Evolutionary conservation across 2,888 invertebrate genomes (phyloP).

Genomic region (Gerris lacustris): DNA sequence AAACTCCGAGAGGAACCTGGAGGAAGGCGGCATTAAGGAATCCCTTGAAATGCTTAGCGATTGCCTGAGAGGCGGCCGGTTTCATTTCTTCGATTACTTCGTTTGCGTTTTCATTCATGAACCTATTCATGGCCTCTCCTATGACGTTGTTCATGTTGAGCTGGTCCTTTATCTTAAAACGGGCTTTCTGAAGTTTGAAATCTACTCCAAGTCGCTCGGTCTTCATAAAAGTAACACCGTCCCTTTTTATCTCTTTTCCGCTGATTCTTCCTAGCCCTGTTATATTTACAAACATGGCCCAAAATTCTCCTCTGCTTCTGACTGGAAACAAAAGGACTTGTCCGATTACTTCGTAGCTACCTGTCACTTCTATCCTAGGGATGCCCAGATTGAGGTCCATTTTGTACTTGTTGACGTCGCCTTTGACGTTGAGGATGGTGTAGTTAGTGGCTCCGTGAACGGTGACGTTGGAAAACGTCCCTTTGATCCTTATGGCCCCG

Average conservation of each 20-base stretch:
- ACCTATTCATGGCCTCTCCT: constrained; percentile 71
- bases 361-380: constrained; percentile 60
- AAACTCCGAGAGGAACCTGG: constrained; percentile 55
- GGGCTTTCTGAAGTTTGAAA: constrained; percentile 55
- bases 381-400: constrained; percentile 36
- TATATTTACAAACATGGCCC: constrained; percentile 67
- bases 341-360: constrained; percentile 63
- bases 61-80: constrained; percentile 58
- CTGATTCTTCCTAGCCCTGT: constrained; percentile 57
- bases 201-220: constrained; percentile 54
- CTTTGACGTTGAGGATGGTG: constrained; percentile 54
- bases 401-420: constrained; percentile 31
- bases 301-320: constrained; percentile 64
- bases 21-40: constrained; percentile 61
- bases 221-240: constrained; percentile 52
- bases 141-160: constrained; percentile 64
- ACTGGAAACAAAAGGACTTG: constrained; percentile 67
- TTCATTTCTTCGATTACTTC: constrained; percentile 74
- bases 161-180: constrained; percentile 58
- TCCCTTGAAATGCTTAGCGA: constrained; percentile 58
- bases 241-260: constrained; percentile 50
- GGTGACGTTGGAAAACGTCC: constrained; percentile 60
- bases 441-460: constrained; percentile 65
- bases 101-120: constrained; percentile 64
- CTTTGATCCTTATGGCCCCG: constrained; percentile 60